These are phyloP conservation scores for Lacerta viridis DNA, from an alignment of 2,797 vertebrate species.

Conservation along the genomic window DNA sequence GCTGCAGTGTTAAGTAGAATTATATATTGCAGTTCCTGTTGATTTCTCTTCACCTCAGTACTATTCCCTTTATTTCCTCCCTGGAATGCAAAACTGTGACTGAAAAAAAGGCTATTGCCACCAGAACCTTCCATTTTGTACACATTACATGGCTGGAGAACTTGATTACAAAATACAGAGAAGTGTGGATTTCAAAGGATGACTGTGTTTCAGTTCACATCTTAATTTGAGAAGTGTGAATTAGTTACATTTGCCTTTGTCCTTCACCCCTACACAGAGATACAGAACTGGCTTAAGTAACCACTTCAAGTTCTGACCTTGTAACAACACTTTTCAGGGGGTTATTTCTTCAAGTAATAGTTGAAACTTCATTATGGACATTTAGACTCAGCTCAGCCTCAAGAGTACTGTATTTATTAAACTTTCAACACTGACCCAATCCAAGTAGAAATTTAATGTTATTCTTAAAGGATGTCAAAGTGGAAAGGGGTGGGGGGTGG, in stretches of 20 bases:
- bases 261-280: too few species aligned
- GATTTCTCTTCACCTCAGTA: background rate
- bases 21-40: background rate
- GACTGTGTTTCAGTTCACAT: background rate
- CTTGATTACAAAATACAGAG: background rate
- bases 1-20: background rate
- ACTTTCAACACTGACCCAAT: rapidly evolving
- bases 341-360: background rate
- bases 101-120: background rate
- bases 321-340: background rate
- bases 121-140: background rate
- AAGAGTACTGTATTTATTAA: background rate
- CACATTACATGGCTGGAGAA: too few species aligned
- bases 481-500: too few species aligned
- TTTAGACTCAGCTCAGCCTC: constrained; percentile 14
- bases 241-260: background rate
- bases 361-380: background rate
- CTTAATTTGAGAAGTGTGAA: too few species aligned
- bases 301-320: background rate
- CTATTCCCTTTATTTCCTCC: background rate
- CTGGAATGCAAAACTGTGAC: background rate
- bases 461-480: background rate
- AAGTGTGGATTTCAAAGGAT: background rate
- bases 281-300: background rate
- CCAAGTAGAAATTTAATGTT: background rate